phyloP scores from a whole-genome alignment of 2,113 vertebrate species.

The Actinemys pallida region DNA sequence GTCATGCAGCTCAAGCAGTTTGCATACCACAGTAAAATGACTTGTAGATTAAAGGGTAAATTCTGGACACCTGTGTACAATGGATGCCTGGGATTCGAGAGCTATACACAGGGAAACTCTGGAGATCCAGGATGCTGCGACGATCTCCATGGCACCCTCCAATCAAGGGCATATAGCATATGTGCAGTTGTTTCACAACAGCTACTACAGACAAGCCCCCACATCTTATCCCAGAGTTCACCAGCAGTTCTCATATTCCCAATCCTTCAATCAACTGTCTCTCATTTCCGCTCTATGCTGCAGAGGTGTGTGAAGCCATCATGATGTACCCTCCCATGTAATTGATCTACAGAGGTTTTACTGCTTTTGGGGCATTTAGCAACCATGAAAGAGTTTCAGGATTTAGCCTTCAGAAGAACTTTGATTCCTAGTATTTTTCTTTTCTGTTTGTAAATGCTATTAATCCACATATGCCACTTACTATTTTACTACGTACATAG shows the following conservation, averaged over 20 bases:
- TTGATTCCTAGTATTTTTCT: not conserved
- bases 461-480: not conserved
- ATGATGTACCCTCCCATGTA: not conserved
- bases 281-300: not conserved
- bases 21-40: not conserved
- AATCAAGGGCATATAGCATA: not conserved
- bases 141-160: not conserved
- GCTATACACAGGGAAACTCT: not conserved
- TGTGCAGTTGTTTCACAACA: not conserved
- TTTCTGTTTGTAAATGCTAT: not conserved
- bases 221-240: not conserved
- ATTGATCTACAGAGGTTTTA: not conserved
- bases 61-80: not conserved
- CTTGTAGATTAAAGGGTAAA: not conserved
- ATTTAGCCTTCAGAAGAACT: not conserved
- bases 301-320: not conserved
- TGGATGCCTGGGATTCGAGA: not conserved
- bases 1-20: not conserved
- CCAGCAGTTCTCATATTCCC: not conserved
- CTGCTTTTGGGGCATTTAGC: accelerated
- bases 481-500: not conserved
- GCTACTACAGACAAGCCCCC: not conserved
- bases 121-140: not conserved
- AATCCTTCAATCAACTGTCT: not conserved
- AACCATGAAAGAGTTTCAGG: accelerated